phyloP scores from a whole-genome alignment of 2,888 invertebrate genomes.

The Listrodromus nycthemerus region DNA sequence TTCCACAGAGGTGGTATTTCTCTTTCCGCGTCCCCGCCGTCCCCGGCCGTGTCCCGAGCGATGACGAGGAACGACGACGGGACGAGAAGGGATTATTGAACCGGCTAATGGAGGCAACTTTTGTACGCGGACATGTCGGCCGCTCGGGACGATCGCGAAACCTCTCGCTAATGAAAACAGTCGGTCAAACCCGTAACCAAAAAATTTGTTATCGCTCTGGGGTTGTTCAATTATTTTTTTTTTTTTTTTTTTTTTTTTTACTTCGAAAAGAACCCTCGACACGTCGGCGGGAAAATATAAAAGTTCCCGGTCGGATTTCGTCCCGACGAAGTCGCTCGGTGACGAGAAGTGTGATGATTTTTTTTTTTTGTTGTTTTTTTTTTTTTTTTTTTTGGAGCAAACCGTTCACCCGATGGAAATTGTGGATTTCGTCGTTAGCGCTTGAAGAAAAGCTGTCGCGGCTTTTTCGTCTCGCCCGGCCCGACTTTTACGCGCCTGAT shows the following conservation, averaged over 20 bases:
- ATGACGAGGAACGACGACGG: background rate
- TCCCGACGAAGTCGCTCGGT: no score
- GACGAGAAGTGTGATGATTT: no score
- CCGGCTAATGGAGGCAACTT: conserved; percentile 37
- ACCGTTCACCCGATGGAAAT: no score
- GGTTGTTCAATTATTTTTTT: background rate
- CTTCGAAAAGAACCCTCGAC: background rate
- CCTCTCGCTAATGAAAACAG: conserved; percentile 22
- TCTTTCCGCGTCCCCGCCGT: background rate
- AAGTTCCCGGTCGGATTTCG: no score
- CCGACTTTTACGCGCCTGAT: no score
- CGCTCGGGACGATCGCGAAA: conserved; percentile 18
- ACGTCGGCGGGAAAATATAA: no score
- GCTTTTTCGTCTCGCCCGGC: no score
- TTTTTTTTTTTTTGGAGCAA: no score
- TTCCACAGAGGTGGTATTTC: conserved; percentile 37
- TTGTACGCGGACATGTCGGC: conserved; percentile 26
- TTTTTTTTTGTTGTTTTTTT: no score
- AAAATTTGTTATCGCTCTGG: background rate
- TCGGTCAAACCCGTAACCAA: background rate
- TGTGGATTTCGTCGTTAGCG: no score
- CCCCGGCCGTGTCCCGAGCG: background rate
- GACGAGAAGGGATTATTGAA: conserved; percentile 32
- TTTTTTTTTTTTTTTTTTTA: background rate
- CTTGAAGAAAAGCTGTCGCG: no score